Conservation (phyloP, 2,113 vertebrate genomes). For the Columbina picui region DNA sequence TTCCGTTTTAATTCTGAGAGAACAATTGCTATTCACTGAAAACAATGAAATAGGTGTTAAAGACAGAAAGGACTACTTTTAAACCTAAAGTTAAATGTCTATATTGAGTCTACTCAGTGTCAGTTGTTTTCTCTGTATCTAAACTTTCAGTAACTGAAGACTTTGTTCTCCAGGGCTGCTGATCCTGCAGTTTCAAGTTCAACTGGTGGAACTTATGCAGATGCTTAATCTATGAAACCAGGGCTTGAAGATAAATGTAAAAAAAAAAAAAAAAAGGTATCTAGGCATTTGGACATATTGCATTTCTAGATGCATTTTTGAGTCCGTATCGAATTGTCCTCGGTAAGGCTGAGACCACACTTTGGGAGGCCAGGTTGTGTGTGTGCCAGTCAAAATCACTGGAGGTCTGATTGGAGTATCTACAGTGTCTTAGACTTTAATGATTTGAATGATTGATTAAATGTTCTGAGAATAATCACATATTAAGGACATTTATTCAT, state of each 20-base stretch:
- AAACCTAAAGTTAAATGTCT: neutral
- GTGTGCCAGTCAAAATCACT: neutral
- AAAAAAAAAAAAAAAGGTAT: neutral
- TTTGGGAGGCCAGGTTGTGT: neutral
- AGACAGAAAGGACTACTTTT: neutral
- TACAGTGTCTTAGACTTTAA: neutral
- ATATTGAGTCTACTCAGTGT: neutral
- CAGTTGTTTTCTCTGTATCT: neutral
- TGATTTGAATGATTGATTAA: neutral
- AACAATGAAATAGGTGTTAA: neutral
- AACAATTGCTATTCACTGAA: neutral
- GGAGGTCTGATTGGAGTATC: neutral
- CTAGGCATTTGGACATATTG: neutral
- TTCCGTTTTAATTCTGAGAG: neutral
- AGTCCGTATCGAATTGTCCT: neutral
- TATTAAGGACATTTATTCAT: neutral
- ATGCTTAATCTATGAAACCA: neutral
- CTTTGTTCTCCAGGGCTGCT: neutral
- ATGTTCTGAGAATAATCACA: neutral
- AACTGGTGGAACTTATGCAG: neutral
- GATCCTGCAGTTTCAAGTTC: neutral
- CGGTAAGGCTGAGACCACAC: neutral
- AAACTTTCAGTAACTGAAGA: neutral
- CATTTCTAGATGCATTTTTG: neutral
- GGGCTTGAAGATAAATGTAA: neutral